Base-by-base conservation (phyloP, 1,140 invertebrate genomes). In the Latrodectus geometricus region DNA sequence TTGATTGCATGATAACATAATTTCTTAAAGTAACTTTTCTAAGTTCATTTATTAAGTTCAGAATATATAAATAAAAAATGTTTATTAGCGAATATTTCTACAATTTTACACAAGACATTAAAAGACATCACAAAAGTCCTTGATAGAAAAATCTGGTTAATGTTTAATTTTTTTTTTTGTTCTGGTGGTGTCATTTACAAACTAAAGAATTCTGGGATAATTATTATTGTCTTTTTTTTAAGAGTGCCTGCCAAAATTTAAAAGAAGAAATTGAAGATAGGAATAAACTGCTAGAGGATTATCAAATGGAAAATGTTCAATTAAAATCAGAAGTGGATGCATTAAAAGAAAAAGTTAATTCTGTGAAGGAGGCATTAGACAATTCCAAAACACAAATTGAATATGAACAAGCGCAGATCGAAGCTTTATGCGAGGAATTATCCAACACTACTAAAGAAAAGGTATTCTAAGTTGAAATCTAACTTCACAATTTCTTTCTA, bases 351-450 rank as follows among this genome's bases (percentile, higher is more conserved):
- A 73, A 84, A 84, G 15, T 76, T 8, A 15, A 20, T 9, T 52
- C 56, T 52, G 35, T 84, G 54, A 75, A 86, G 20, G 66, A 78
- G 52, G n/a, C 23, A 9, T 52, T 86, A 54, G 66, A 17, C 23
- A 78, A 56, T 23, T 35, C 75, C 56, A 66, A 77, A 70, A 74
- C 77, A 14, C 21, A 86, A 72, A 12, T 86, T 12, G 75, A 72
- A n/a, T 50, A 9, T 70, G 83, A 78, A 23, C 61, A 74, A 48
- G 50, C 23, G 9, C 83, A 72, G 50, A 65, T 86, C 0, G 83
- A 86, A 77, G 76, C 49, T 70, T n/a, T 86, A 12, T 77, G 65
- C 52, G 83, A 77, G 48, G 74, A 86, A 86, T 56, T 86, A 20
- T 66, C 83, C 8, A 70, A 77, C 23, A n/a, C 70, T 9, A 17